Percentiles rank a stretch among this genome's conserved stretches.
Evolutionary conservation across 2,113 vertebrate genomes (phyloP).

Genomic region (Erinaceus europaeus): DNA sequence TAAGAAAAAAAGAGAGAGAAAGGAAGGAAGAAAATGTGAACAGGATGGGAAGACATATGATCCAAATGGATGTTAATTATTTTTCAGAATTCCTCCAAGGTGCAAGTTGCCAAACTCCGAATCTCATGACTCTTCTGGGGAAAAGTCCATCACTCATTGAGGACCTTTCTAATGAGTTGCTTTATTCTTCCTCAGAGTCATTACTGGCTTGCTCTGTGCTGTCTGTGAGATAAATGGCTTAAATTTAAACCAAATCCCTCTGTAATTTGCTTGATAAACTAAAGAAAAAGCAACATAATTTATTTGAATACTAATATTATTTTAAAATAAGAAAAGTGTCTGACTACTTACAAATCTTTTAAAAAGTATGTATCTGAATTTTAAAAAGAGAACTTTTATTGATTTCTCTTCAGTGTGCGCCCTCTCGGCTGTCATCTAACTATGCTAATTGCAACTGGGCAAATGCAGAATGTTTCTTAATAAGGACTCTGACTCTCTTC

Average conservation of each 20-base stretch:
- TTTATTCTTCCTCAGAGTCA: background rate
- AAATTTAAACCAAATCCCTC: no score
- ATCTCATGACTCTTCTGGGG: background rate
- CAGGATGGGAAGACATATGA: no score
- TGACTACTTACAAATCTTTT: background rate
- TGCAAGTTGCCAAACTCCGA: conserved; percentile 5
- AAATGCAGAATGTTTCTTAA: no score
- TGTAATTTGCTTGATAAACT: no score
- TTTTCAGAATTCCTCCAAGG: conserved; percentile 5
- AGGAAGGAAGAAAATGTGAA: no score
- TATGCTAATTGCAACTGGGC: background rate
- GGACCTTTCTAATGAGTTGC: background rate
- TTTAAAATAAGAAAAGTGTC: background rate
- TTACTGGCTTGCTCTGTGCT: background rate
- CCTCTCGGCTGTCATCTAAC: background rate
- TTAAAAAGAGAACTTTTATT: background rate
- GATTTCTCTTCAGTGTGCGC: background rate
- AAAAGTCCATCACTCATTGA: background rate
- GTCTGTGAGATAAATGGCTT: background rate
- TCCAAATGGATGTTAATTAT: conserved; percentile 21
- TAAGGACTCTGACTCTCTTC: background rate
- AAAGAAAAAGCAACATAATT: no score
- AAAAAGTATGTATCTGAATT: background rate
- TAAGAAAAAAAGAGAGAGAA: no score
- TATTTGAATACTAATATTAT: no score